These are phyloP conservation scores for Danionella dracula DNA, from an alignment of 2,797 vertebrate species.

Conservation along the genomic window DNA sequence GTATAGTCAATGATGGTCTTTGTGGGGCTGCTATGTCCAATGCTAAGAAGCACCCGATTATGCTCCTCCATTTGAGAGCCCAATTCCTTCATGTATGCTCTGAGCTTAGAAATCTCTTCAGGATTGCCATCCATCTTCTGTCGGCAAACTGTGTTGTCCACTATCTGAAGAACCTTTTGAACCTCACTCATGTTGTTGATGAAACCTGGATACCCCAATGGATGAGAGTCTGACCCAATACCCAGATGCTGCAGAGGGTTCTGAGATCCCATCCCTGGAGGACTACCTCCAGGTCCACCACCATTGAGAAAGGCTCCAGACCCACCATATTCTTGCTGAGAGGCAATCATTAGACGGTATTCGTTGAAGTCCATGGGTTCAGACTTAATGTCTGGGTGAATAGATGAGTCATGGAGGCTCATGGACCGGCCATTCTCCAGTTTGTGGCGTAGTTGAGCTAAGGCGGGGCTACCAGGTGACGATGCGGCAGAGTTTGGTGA, in stretches of 20 bases:
- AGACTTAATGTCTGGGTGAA: constrained; percentile 84
- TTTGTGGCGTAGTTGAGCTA: constrained; percentile 89
- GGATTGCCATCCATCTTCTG: constrained; percentile 90
- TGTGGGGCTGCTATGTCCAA: constrained; percentile 84
- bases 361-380: constrained; percentile 93
- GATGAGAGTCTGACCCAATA: constrained; percentile 79
- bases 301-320: constrained; percentile 82
- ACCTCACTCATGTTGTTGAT: constrained; percentile 87
- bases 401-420: constrained; percentile 75
- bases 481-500: constrained; percentile 90
- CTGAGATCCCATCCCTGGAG: constrained; percentile 81
- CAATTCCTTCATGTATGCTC: constrained; percentile 91
- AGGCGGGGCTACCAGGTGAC: constrained; percentile 88
- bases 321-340: constrained; percentile 79
- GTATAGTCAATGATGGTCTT: constrained; percentile 94
- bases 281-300: constrained; percentile 78
- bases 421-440: constrained; percentile 87
- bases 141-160: constrained; percentile 89
- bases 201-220: constrained; percentile 77
- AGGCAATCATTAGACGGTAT: constrained; percentile 82
- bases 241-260: constrained; percentile 86
- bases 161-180: constrained; percentile 94
- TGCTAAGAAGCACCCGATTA: constrained; percentile 78
- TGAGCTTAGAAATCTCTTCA: constrained; percentile 88
- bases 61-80: constrained; percentile 87